These are phyloP conservation scores for Brachionus calyciflorus DNA, from an alignment of 1,140 invertebrate species.

Conservation along the genomic window DNA sequence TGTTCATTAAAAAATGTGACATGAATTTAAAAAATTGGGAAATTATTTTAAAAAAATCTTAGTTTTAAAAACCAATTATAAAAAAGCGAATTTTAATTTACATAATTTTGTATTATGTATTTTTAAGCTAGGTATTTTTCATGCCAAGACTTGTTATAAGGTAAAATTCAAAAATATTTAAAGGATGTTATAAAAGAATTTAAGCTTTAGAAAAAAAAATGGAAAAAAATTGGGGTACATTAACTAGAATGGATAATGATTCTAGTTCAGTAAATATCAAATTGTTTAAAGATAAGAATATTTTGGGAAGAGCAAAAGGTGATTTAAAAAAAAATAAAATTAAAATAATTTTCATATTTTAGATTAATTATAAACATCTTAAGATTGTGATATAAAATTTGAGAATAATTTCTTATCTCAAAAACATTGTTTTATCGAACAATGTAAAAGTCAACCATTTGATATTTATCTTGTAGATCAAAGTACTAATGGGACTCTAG, in stretches of 20 bases:
- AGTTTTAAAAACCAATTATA: conserved; percentile 13
- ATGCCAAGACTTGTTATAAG: background rate
- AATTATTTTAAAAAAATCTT: too few relatives aligned
- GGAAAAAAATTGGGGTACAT: conserved; percentile 15
- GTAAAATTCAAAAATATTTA: background rate
- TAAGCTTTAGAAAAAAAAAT: background rate
- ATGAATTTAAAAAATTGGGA: too few relatives aligned
- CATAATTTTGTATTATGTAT: background rate
- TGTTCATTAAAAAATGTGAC: background rate
- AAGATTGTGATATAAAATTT: conserved; percentile 53
- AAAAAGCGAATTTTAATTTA: too few relatives aligned
- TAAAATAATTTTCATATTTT: too few relatives aligned
- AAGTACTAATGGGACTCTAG: conserved; percentile 57
- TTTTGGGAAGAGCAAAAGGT: conserved; percentile 37
- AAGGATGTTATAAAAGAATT: background rate
- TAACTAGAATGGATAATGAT: background rate
- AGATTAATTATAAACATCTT: too few relatives aligned
- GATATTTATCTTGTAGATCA: conserved; percentile 45
- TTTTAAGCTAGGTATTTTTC: background rate
- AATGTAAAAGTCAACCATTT: conserved; percentile 49
- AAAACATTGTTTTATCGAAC: conserved; percentile 54
- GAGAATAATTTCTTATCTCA: conserved; percentile 55
- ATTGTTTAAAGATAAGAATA: background rate
- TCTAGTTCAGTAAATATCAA: background rate
- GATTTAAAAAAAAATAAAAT: too few relatives aligned